A percentile compares a stretch with the other conserved stretches of the same genome.
These are phyloP conservation scores for Anorthoa munda DNA, from an alignment of 2,888 invertebrate genomes.

Conservation along the genomic window DNA sequence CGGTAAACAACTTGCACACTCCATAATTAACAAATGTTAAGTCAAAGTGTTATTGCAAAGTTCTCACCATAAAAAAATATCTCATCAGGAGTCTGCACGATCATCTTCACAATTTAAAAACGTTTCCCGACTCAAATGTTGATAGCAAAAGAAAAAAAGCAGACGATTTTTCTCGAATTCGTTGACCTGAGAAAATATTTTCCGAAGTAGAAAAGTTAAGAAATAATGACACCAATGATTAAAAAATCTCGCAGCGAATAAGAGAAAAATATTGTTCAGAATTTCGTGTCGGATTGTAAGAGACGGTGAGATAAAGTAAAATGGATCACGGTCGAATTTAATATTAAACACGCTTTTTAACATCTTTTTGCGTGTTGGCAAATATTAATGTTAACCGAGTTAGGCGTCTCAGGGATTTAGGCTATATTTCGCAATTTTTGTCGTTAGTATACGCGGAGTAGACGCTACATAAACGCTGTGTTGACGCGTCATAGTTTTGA, in stretches of 20 bases:
- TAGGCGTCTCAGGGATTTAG: neutral
- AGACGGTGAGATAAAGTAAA: conserved; percentile 36
- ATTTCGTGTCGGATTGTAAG: conserved; percentile 27
- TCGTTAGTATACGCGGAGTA: neutral
- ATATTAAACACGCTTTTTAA: conserved; percentile 38
- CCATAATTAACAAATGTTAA: too few species aligned
- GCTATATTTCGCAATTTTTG: neutral
- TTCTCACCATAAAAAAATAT: neutral
- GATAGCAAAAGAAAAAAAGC: neutral
- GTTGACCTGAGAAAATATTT: conserved; percentile 52
- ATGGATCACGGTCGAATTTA: conserved; percentile 27
- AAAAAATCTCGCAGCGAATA: conserved; percentile 48
- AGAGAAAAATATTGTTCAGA: conserved; percentile 37
- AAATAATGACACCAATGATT: conserved; percentile 58
- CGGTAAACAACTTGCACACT: neutral
- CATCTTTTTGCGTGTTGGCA: conserved; percentile 8
- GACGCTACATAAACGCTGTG: neutral
- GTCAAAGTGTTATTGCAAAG: too few species aligned
- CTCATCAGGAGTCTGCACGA: neutral
- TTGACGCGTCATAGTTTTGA: neutral
- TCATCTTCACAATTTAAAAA: conserved; percentile 17
- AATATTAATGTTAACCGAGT: conserved; percentile 15
- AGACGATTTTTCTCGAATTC: conserved; percentile 23
- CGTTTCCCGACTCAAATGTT: conserved; percentile 10
- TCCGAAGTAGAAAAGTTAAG: conserved; percentile 48